Conservation (phyloP, 2,888 invertebrate species). For the Dorcus parallelipipedus region DNA sequence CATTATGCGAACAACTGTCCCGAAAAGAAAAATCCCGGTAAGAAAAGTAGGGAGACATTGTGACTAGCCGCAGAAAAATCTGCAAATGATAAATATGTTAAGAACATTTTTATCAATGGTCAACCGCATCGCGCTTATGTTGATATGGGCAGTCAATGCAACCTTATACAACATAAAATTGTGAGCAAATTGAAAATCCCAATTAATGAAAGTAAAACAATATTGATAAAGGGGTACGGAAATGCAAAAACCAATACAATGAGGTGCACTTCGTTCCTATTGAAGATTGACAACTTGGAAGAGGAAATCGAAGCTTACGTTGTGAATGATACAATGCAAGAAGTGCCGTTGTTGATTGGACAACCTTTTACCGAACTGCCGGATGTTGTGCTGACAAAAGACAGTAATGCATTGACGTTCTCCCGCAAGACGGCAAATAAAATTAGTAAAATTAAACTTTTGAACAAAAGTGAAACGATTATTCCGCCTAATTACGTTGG, state of each 20-base stretch:
- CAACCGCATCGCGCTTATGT: neutral
- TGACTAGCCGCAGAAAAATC: no score
- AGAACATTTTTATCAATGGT: neutral
- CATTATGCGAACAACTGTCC: neutral
- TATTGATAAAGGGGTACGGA: neutral
- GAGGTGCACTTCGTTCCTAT: neutral
- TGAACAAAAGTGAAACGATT: neutral
- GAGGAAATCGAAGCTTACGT: neutral
- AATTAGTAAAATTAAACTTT: neutral
- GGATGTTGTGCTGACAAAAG: neutral
- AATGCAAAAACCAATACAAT: neutral
- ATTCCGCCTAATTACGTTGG: neutral
- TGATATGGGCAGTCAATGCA: neutral
- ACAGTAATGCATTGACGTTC: neutral
- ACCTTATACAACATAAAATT: neutral
- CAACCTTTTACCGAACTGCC: neutral
- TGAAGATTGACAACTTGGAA: neutral
- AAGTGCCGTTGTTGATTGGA: neutral
- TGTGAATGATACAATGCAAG: neutral
- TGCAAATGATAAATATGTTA: neutral
- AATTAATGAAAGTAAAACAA: neutral
- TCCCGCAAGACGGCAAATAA: neutral
- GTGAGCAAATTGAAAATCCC: neutral
- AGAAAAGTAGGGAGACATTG: no score
- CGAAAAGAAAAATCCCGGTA: no score